Base-by-base conservation (phyloP, 2,113 vertebrate species). In the Neodontobutis hainanensis region DNA sequence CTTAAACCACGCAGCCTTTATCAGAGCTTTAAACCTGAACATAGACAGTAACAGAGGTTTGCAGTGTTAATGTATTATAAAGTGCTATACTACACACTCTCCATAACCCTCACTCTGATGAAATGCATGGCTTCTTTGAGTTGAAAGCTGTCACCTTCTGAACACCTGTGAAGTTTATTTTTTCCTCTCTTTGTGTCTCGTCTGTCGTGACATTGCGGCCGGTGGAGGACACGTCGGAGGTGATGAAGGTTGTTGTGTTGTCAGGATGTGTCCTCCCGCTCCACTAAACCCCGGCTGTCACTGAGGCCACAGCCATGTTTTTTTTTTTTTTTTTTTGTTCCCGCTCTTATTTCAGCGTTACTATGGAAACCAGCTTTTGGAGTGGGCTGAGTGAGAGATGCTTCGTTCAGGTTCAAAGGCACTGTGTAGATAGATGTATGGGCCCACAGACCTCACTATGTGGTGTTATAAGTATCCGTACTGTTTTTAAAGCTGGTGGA, bases 351-450 rank as follows among this genome's bases (percentile, higher is more conserved):
- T 3, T 6, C 32, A 1, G 9, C 46, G 8, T 80, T 43, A 4
- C 70, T 55, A 83, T 83, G 66, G 71, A 77, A 81, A 85, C 80
- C 68, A 73, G 32, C 46, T 48, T 58, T 75, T 34, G 42, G 78
- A 71, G 70, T 7, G 12, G 27, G 52, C 27, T 32, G 42, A 36
- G 62, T 34, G 6, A 74, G 49, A 78, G 35, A 64, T 69, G 36
- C 46, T 68, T 36, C 42, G 34, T 16, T 27, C n/a, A 62, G 56
- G 63, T 67, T 86, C 70, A 46, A 63, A 66, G 55, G 64, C 58
- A 32, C 55, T 53, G 40, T 27, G 64, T 15, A 51, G 55, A 49
- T 58, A 34, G 47, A 69, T 34, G 50, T 65, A 75, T 86, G 73
- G 69, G 71, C 51, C 61, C 75, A 61, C 60, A 65, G 73, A 85